Evolutionary conservation across 2,113 vertebrate genomes (phyloP).

Genomic region (Coptodon rendalli): DNA sequence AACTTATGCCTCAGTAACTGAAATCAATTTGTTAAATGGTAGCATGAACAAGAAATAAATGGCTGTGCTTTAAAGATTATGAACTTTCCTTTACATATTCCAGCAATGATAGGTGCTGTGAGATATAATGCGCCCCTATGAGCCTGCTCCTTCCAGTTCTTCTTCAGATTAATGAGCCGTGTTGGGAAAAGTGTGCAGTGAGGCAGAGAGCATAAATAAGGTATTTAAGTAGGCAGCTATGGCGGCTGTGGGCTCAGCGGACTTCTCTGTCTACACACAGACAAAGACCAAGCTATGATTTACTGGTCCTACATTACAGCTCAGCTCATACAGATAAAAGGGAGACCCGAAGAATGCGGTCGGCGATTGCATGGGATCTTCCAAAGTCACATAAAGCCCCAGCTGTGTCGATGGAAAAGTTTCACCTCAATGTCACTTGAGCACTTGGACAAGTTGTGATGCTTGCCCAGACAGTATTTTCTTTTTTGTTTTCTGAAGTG

Average conservation of each 20-base stretch:
- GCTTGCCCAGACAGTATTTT: constrained; percentile 2
- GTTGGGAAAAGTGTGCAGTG: constrained; percentile 68
- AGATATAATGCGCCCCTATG: constrained; percentile 63
- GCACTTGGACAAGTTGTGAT: constrained; percentile 12
- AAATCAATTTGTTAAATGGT: background rate
- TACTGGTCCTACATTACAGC: constrained; percentile 41
- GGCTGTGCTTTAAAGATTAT: constrained; percentile 8
- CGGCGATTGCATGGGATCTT: constrained; percentile 7
- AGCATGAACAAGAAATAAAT: background rate
- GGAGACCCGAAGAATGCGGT: constrained; percentile 30
- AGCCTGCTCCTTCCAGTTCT: constrained; percentile 54
- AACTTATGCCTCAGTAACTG: background rate
- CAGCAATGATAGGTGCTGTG: constrained; percentile 34
- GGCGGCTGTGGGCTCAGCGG: constrained; percentile 51
- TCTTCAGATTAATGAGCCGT: constrained; percentile 67
- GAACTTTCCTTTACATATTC: constrained; percentile 36
- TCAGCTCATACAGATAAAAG: constrained; percentile 50
- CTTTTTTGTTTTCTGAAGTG: constrained; percentile 21
- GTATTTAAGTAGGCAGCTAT: constrained; percentile 65
- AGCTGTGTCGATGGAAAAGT: constrained; percentile 22
- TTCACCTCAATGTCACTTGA: constrained; percentile 16
- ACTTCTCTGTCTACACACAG: constrained; percentile 47
- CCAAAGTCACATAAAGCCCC: constrained; percentile 14
- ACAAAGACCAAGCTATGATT: constrained; percentile 61
- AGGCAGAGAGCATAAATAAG: constrained; percentile 68